Base-by-base conservation (phyloP, 2,888 invertebrate species). In the Conchocele bisecta region DNA sequence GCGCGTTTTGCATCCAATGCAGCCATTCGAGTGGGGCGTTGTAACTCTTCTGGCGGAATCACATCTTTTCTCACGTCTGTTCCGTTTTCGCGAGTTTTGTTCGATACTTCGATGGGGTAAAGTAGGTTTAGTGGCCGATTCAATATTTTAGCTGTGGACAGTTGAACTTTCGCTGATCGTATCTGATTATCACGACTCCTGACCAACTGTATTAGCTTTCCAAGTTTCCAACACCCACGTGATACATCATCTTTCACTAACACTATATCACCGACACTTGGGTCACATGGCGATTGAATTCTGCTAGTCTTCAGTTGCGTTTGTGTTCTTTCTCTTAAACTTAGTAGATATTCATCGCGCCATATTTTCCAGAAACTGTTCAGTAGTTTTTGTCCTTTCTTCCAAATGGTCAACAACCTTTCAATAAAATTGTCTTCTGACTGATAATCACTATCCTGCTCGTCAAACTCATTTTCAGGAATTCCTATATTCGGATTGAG, bases 271-370 rank as follows among this genome's bases (percentile, higher is more conserved):
- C 57, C 57, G 20, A 57, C 26, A 26, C n/a, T 9, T 31, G 57
- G 57, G 41, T 24, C 5, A 17, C 31, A n/a, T 22, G 41, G 11
- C 3, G 57, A 7, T 42, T 57, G 57, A n/a, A 41, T 13, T 42
- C 35, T 39, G 2, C n/a, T 7, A 35, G n/a, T 22, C 20, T 57
- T 57, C 17, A 54, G 24, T 24, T 39, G 20, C 6, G 54, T 37
- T 24, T 54, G 54, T 28, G 39, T 20, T 37, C 54, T 54, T 37
- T 54, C 54, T 22, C 54, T 11, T 29, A 54, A 54, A 39, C 54
- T 54, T 28, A 54, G 24, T 9, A 54, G 22, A 26, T 53, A 53
- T 13, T 53, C 53, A 22, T 54, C 29, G 24, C 54, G 54, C 54
- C 54, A 54, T 20, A 54, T 24, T 20, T 54, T 35, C 54, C 54